Percentiles rank a stretch among this genome's conserved stretches.
Conservation (phyloP, 1,140 invertebrate genomes). For the Drosophila kepulauana region DNA sequence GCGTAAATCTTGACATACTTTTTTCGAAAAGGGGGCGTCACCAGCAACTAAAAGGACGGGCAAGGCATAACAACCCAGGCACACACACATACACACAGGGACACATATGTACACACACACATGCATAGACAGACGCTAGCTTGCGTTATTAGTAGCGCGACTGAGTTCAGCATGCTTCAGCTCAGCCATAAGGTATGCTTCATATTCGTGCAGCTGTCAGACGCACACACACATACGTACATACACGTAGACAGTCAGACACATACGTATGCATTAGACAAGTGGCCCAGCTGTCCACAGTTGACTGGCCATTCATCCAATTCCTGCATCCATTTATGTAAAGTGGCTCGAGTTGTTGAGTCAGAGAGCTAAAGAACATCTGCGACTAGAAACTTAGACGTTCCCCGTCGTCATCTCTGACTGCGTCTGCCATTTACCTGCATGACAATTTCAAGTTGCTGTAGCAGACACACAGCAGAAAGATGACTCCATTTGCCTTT, state of each 20-base stretch:
- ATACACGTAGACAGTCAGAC: not conserved
- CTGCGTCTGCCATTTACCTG: slow-evolving; percentile 17
- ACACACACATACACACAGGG: slow-evolving; percentile 4
- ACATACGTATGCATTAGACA: slow-evolving; percentile 33
- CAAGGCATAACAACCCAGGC: slow-evolving; percentile 1
- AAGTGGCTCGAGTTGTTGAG: slow-evolving; percentile 45
- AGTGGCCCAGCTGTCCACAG: slow-evolving; percentile 49
- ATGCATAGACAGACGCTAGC: slow-evolving; percentile 15
- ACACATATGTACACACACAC: not conserved
- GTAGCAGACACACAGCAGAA: not conserved
- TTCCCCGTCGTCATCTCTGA: not conserved
- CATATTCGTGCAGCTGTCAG: slow-evolving; percentile 39
- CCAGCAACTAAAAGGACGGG: slow-evolving; percentile 19
- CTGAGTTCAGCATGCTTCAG: slow-evolving; percentile 35
- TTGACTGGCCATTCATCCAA: slow-evolving; percentile 54
- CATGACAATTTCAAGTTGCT: slow-evolving; percentile 18
- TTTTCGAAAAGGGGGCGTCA: slow-evolving; percentile 38
- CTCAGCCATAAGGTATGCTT: slow-evolving; percentile 54
- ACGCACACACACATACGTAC: slow-evolving; percentile 7
- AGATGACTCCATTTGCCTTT: slow-evolving; percentile 18
- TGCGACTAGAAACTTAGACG: slow-evolving; percentile 8
- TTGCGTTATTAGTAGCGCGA: slow-evolving; percentile 61
- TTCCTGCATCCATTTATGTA: slow-evolving; percentile 51
- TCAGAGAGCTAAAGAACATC: slow-evolving; percentile 14
- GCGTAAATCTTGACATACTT: slow-evolving; percentile 83